A percentile compares a stretch with the other conserved stretches of the same genome.
phyloP scores from a whole-genome alignment of 2,797 vertebrate genomes.

The Acridotheres tristis region DNA sequence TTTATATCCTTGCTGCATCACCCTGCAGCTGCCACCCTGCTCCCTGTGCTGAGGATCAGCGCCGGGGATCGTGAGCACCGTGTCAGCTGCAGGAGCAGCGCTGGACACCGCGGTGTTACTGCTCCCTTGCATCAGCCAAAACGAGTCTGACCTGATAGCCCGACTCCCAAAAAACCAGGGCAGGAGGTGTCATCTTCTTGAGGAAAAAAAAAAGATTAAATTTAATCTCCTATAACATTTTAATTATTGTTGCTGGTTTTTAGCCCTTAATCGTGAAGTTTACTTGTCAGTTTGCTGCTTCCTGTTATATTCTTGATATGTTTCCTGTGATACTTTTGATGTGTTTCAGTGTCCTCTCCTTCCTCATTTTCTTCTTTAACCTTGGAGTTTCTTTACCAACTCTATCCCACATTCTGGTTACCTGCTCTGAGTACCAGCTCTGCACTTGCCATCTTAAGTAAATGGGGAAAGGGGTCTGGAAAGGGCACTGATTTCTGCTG shows the following conservation, averaged over 20 bases:
- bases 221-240: not conserved
- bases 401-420: not conserved
- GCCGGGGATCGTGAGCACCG: not conserved
- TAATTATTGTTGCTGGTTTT: not conserved
- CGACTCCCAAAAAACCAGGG: not conserved
- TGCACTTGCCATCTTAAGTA: not conserved
- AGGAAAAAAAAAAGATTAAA: not conserved
- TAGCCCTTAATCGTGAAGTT: not conserved
- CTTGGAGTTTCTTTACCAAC: not conserved
- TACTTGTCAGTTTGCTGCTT: not conserved
- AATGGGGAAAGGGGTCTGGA: not conserved
- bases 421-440: not conserved
- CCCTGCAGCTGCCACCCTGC: not conserved
- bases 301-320: not conserved
- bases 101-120: rapidly evolving
- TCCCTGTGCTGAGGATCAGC: rapidly evolving
- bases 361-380: not conserved
- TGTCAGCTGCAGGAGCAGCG: not conserved
- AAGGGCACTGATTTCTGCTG: not conserved
- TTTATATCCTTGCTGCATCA: conserved; percentile 30
- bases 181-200: not conserved
- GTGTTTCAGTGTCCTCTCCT: not conserved
- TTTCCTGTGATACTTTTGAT: not conserved
- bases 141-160: not conserved
- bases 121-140: not conserved